phyloP scores from a whole-genome alignment of 2,113 vertebrate species.

The Lepus timidus region DNA sequence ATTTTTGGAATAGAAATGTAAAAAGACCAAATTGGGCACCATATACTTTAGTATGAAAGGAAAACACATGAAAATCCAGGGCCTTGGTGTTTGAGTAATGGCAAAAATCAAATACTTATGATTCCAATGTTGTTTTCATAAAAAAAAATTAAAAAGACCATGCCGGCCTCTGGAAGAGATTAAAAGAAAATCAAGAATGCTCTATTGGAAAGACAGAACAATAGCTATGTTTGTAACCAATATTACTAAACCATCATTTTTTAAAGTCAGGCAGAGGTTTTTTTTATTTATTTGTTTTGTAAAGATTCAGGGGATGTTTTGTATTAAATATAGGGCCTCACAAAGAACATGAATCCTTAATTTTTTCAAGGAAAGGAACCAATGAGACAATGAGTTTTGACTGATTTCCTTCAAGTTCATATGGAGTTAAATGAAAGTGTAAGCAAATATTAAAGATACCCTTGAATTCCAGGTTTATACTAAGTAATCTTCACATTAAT shows the following conservation, averaged over 20 bases:
- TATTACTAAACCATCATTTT: conserved; percentile 82
- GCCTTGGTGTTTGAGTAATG: conserved; percentile 70
- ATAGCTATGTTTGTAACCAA: conserved; percentile 85
- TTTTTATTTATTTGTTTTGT: conserved; percentile 73
- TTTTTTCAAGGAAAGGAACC: conserved; percentile 57
- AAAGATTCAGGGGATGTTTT: conserved; percentile 81
- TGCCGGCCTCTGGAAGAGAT: conserved; percentile 86
- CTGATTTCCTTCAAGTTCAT: conserved; percentile 68
- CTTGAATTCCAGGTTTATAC: conserved; percentile 16
- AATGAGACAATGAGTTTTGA: conserved; percentile 64
- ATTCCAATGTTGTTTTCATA: conserved; percentile 83
- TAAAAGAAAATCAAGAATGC: conserved; percentile 85
- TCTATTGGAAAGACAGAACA: conserved; percentile 85
- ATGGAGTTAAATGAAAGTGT: conserved; percentile 50
- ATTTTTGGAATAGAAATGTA: neutral
- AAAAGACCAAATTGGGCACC: conserved; percentile 41
- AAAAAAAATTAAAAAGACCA: conserved; percentile 71
- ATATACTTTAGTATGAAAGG: neutral
- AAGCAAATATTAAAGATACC: conserved; percentile 34
- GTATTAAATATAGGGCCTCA: conserved; percentile 78
- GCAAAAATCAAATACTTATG: conserved; percentile 77
- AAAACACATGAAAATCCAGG: conserved; percentile 66
- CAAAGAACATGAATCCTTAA: conserved; percentile 75
- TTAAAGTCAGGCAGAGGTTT: conserved; percentile 75
- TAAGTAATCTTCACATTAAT: conserved; percentile 25